phyloP scores from a whole-genome alignment of 2,797 vertebrate genomes.

The Benthosema pterotum region DNA sequence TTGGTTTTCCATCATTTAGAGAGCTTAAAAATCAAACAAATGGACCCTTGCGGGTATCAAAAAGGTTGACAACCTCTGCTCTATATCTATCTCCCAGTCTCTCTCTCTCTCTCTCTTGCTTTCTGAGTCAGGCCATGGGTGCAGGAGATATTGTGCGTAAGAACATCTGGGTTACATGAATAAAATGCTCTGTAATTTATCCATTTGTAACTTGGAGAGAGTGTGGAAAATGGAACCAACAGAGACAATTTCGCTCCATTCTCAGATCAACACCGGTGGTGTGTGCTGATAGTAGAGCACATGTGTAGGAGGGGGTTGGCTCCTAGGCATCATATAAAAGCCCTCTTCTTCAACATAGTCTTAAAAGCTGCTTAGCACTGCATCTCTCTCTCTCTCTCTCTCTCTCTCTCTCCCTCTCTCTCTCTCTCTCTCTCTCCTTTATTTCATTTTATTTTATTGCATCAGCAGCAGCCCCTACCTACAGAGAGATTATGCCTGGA shows the following conservation, averaged over 20 bases:
- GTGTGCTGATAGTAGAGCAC: constrained; percentile 42
- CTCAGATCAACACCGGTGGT: constrained; percentile 22
- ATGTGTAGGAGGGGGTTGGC: constrained; percentile 41
- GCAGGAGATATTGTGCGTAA: constrained; percentile 42
- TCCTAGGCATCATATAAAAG: constrained; percentile 39
- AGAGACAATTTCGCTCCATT: too few relatives aligned
- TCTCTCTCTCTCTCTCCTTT: too few relatives aligned
- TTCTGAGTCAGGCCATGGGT: constrained; percentile 27
- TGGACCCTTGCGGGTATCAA: too few relatives aligned
- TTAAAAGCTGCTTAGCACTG: constrained; percentile 55
- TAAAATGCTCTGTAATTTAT: too few relatives aligned
- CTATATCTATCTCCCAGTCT: too few relatives aligned
- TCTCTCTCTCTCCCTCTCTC: constrained; percentile 1
- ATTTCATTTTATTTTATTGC: constrained; percentile 32
- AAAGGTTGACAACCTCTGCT: too few relatives aligned
- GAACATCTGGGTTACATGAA: constrained; percentile 56
- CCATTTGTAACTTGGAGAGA: too few relatives aligned
- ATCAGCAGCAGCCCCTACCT: constrained; percentile 16
- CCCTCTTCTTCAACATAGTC: constrained; percentile 37
- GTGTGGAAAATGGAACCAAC: too few relatives aligned
- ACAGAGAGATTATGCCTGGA: constrained; percentile 13
- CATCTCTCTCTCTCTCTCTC: constrained; percentile 11
- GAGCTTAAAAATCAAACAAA: too few relatives aligned
- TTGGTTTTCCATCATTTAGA: too few relatives aligned
- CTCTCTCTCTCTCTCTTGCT: constrained; percentile 37